Base-by-base conservation (phyloP, 2,888 invertebrate species). In the Clistopyga incitator region DNA sequence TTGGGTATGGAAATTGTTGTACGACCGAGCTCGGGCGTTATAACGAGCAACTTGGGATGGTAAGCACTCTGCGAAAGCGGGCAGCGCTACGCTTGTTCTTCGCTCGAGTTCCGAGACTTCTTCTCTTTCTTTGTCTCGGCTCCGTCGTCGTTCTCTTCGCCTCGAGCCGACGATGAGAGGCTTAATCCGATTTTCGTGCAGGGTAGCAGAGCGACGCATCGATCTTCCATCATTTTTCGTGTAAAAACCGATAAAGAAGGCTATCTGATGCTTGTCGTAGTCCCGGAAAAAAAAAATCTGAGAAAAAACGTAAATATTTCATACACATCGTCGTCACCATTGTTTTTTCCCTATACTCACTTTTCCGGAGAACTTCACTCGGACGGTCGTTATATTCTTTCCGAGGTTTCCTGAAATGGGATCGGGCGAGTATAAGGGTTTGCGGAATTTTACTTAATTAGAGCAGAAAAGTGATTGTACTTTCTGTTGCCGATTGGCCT, bases 1-100 rank as follows among this genome's bases (percentile, higher is more conserved):
- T 85, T 85, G 82, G 77, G 71, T 78, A 82, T 59, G 75, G 82
- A 85, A 82, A 85, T 85, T 83, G 80, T 83, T 85, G 77, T 34
- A 61, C 59, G 80, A 81, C 78, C 78, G 82, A 85, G 82, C 77
- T 77, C 61, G 67, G 77, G 77, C 65, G 82, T 85, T 82, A 82
- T 85, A 83, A 85, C 75, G 82, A 85, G 80, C 80, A 85, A 78
- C 80, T 85, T 83, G 71, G 65, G 56, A 75, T 47, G 61, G 45
- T 29, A 38, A 71, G 70, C 64, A 64, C 50, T 59, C 65, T 50
- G 52, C 54, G 23, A 56, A 47, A 52, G 50, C 29, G 18, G 59
- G 6, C 61, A 25, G 25, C 50, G 67, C 34, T 59, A 25, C 74
- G 23, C 29, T 68, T n/a, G n/a, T n/a, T 75, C 56, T 74, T 47